These are phyloP conservation scores for Hyppa rectilinea DNA, from an alignment of 2,888 invertebrate genomes.

Conservation along the genomic window DNA sequence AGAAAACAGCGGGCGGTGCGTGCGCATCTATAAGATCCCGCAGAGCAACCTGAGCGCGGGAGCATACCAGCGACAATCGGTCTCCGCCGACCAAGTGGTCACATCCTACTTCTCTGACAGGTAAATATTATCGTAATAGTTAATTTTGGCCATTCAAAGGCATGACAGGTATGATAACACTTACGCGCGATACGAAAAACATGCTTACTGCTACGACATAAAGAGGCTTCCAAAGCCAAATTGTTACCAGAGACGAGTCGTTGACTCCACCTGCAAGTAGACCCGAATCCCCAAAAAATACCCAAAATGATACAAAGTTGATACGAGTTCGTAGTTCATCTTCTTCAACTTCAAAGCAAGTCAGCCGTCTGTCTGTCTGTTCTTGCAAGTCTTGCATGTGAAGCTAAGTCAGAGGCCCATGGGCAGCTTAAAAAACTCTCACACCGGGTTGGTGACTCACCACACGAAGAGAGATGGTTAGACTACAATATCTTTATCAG, in stretches of 20 bases:
- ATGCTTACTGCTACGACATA: not conserved
- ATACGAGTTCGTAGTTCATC: too few relatives aligned
- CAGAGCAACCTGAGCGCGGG: slow-evolving; percentile 88
- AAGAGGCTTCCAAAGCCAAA: not conserved
- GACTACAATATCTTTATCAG: not conserved
- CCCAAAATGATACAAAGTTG: not conserved
- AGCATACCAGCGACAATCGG: slow-evolving; percentile 86
- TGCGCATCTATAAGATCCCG: slow-evolving; percentile 87
- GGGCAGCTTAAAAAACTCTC: too few relatives aligned
- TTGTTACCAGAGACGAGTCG: not conserved
- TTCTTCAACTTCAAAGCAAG: too few relatives aligned
- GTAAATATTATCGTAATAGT: slow-evolving; percentile 62
- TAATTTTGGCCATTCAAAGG: not conserved
- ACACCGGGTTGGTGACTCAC: too few relatives aligned
- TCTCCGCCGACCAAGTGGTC: slow-evolving; percentile 87
- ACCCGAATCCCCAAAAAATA: not conserved
- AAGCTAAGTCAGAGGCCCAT: too few relatives aligned
- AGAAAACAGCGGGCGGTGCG: slow-evolving; percentile 87
- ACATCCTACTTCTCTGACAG: slow-evolving; percentile 86
- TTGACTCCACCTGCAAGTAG: not conserved
- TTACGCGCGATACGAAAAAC: not conserved
- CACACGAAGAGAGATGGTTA: too few relatives aligned
- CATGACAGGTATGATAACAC: not conserved
- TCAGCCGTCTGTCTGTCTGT: too few relatives aligned
- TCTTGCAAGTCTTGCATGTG: too few relatives aligned